Conservation (phyloP, 2,888 invertebrate genomes). For the Athrips mouffetella region DNA sequence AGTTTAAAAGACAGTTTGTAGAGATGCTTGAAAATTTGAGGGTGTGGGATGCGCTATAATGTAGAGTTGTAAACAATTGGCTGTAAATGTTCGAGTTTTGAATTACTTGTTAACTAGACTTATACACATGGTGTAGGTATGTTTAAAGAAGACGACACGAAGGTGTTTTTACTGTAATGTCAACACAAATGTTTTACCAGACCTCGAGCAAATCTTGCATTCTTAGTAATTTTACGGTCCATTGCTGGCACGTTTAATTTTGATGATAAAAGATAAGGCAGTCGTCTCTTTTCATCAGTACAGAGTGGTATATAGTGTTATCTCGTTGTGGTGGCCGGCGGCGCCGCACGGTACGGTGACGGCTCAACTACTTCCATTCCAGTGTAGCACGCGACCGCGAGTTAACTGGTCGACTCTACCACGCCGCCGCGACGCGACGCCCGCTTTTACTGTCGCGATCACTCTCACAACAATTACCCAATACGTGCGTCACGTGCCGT, state of each 20-base stretch:
- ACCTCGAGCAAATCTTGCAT: not conserved
- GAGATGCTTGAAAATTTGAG: too few species aligned
- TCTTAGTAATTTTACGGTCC: constrained; percentile 32
- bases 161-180: not conserved
- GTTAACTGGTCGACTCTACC: not conserved
- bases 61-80: too few species aligned
- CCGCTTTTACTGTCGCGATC: not conserved
- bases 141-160: too few species aligned
- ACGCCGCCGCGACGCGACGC: constrained; percentile 3
- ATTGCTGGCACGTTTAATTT: constrained; percentile 15
- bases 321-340: constrained; percentile 35
- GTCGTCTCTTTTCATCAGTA: constrained; percentile 16
- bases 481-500: constrained; percentile 14
- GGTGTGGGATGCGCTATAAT: too few species aligned
- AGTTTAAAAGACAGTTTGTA: too few species aligned
- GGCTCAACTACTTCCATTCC: not conserved
- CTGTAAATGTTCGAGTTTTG: too few species aligned
- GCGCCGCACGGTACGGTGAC: not conserved
- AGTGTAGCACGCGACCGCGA: constrained; percentile 16
- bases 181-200: not conserved
- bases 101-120: too few species aligned
- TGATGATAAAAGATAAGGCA: constrained; percentile 10
- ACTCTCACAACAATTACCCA: too few species aligned
- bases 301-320: constrained; percentile 37
- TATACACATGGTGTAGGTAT: too few species aligned